Evolutionary conservation across 1,140 invertebrate genomes (phyloP).

Genomic region (Alviniconcha marisindica): DNA sequence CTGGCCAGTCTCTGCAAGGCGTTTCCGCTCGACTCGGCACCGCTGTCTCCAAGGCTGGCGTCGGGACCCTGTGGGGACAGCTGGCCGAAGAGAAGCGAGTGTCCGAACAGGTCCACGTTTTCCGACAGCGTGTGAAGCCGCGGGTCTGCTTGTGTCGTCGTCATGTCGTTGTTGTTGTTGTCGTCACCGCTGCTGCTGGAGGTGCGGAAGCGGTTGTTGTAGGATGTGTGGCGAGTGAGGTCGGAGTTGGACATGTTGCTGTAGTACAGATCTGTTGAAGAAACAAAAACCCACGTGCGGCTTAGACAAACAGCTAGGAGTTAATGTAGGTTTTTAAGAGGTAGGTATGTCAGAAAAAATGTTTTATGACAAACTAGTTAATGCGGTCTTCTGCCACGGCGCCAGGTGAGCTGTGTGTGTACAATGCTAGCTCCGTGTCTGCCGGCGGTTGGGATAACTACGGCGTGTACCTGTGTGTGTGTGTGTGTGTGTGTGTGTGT

Average conservation of each 20-base stretch:
- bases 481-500: constrained; percentile 6
- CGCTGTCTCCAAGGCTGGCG: neutral
- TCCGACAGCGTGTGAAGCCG: constrained; percentile 11
- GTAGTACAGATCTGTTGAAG: neutral
- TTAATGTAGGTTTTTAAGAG: too few species aligned
- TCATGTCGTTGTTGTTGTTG: neutral
- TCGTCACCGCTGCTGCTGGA: neutral
- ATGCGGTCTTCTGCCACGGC: too few species aligned
- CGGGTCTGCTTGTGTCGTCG: neutral
- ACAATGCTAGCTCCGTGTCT: too few species aligned
- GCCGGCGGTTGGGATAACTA: too few species aligned
- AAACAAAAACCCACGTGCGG: neutral
- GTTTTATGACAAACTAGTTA: neutral
- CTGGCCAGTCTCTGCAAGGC: neutral
- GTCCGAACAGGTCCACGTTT: constrained; percentile 16
- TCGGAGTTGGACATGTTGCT: neutral
- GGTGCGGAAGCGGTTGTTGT: constrained; percentile 44
- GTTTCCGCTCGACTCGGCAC: neutral
- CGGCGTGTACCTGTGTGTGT: neutral
- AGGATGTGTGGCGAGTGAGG: constrained; percentile 24
- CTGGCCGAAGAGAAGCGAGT: neutral
- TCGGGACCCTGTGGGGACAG: too few species aligned
- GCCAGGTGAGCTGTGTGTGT: too few species aligned
- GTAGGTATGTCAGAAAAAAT: too few species aligned
- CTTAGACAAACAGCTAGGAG: neutral